Evolutionary conservation across 1,140 invertebrate species (phyloP).

Genomic region (Drosophila azteca): DNA sequence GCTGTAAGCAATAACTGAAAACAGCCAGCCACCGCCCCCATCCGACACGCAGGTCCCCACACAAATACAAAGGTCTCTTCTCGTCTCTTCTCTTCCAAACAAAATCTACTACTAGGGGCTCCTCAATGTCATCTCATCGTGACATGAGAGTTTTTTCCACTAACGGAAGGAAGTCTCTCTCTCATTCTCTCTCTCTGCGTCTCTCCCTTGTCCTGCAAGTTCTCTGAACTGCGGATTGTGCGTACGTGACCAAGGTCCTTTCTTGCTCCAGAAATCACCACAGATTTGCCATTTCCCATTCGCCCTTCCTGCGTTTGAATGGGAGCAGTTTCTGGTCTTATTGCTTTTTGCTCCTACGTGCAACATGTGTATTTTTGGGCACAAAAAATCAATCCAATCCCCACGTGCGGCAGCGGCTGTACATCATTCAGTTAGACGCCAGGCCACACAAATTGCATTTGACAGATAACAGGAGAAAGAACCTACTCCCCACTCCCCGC

Average conservation of each 20-base stretch:
- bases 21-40: conserved; percentile 9
- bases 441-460: no score
- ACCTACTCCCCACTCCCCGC: no score
- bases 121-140: no score
- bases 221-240: conserved; percentile 6
- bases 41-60: conserved; percentile 13
- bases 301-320: conserved; percentile 2
- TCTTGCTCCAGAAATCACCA: not conserved
- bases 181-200: no score
- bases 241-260: conserved; percentile 25
- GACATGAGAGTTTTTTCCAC: no score
- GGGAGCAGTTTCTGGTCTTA: not conserved
- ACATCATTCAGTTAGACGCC: no score
- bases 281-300: conserved; percentile 20
- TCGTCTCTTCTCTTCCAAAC: not conserved
- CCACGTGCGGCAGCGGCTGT: no score
- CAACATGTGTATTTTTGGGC: no score
- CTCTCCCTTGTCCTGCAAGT: not conserved
- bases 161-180: not conserved
- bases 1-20: conserved; percentile 12
- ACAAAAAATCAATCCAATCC: no score
- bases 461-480: no score
- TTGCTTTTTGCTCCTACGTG: not conserved
- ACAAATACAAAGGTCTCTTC: not conserved
- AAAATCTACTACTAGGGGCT: no score